These are phyloP conservation scores for Diachasmimorpha longicaudata DNA, from an alignment of 1,140 invertebrate species.

Conservation along the genomic window DNA sequence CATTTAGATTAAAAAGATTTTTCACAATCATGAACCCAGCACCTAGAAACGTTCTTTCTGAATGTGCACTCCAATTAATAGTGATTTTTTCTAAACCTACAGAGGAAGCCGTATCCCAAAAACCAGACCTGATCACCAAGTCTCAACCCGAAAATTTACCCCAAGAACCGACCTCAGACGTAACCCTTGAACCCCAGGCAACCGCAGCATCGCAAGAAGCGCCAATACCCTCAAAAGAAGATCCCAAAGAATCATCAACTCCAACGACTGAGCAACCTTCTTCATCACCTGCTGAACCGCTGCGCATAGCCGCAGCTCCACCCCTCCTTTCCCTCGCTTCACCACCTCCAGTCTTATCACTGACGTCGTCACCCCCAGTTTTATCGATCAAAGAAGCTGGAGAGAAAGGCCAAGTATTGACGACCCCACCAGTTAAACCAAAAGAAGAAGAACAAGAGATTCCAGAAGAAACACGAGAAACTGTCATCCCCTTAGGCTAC, in stretches of 20 bases:
- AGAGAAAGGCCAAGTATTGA: neutral
- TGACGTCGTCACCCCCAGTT: neutral
- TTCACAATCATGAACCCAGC: too few species aligned
- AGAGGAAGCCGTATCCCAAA: neutral
- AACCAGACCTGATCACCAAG: neutral
- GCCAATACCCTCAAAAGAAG: constrained; percentile 8
- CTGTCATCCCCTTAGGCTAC: neutral
- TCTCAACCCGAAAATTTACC: neutral
- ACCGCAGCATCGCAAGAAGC: neutral
- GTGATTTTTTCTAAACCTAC: neutral
- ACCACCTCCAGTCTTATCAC: neutral
- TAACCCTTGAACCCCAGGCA: neutral
- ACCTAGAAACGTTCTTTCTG: neutral
- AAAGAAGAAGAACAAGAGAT: constrained; percentile 10
- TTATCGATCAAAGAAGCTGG: constrained; percentile 12
- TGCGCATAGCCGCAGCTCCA: neutral
- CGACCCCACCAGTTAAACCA: neutral
- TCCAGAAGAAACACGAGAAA: constrained; percentile 7
- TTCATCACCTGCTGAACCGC: neutral
- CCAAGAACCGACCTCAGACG: neutral
- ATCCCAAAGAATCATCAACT: neutral
- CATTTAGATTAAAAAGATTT: too few species aligned
- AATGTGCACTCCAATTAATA: neutral
- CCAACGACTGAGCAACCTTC: neutral
- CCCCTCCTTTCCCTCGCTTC: constrained; percentile 1